phyloP scores from a whole-genome alignment of 2,797 vertebrate species.

The Phoxinus dragarum region DNA sequence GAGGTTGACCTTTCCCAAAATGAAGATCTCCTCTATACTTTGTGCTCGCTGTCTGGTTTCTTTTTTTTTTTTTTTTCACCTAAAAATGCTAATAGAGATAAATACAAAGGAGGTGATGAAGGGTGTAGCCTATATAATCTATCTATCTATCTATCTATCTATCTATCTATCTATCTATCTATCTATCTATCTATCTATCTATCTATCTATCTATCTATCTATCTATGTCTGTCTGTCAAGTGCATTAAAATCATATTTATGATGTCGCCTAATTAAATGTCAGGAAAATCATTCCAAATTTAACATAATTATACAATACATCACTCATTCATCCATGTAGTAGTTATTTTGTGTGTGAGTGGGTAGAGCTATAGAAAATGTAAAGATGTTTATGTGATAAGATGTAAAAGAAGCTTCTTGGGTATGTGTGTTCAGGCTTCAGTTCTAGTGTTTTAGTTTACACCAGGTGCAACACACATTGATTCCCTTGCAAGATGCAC shows the following conservation, averaged over 20 bases:
- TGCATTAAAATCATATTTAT: slow-evolving; percentile 13
- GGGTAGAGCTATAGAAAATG: no score
- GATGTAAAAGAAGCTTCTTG: background rate
- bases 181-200: background rate
- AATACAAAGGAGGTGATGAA: slow-evolving; percentile 9
- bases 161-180: background rate
- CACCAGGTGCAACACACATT: background rate
- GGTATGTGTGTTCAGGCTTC: background rate
- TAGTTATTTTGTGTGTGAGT: background rate
- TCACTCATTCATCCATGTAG: background rate
- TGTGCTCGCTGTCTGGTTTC: slow-evolving; percentile 20
- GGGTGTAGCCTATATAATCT: background rate
- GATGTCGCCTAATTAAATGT: background rate
- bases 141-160: background rate
- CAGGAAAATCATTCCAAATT: background rate
- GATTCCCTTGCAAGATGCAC: background rate
- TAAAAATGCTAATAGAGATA: slow-evolving; percentile 46
- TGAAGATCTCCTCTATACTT: slow-evolving; percentile 60
- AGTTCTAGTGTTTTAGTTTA: background rate
- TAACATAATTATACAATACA: background rate
- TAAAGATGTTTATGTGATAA: background rate
- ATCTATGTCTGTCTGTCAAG: background rate
- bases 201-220: background rate
- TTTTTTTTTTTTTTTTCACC: background rate
- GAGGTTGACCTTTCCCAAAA: slow-evolving; percentile 66